A percentile compares a stretch with the other conserved stretches of the same genome.
These are phyloP conservation scores for Petrolisthes cinctipes DNA, from an alignment of 2,888 invertebrate species.

Conservation along the genomic window DNA sequence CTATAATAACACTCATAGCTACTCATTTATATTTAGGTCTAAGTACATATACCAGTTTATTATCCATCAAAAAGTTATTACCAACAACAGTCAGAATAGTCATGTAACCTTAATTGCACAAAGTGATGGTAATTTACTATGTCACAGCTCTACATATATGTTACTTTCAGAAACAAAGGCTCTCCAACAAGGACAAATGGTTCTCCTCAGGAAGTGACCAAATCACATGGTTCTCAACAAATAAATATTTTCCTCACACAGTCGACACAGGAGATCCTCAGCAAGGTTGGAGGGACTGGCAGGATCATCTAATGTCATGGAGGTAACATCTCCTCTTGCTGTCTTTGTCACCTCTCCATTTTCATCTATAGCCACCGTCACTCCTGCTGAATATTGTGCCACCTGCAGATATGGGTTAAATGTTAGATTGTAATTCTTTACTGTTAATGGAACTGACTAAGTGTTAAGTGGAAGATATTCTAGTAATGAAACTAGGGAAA, in stretches of 20 bases:
- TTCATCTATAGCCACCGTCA: constrained; percentile 42
- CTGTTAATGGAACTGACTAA: too few species aligned
- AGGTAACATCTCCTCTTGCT: constrained; percentile 35
- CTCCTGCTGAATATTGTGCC: not conserved
- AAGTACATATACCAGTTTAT: not conserved
- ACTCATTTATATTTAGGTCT: too few species aligned
- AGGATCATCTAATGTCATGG: constrained; percentile 21
- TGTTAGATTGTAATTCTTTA: too few species aligned
- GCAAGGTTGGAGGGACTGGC: not conserved
- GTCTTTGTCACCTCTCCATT: constrained; percentile 41
- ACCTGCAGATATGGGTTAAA: not conserved
- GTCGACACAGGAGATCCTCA: constrained; percentile 32
- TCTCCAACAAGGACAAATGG: too few species aligned
- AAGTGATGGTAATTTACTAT: too few species aligned
- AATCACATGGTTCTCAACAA: not conserved
- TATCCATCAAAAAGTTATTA: too few species aligned
- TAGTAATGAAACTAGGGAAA: not conserved
- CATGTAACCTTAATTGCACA: too few species aligned
- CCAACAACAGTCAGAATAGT: too few species aligned
- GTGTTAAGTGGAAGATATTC: not conserved
- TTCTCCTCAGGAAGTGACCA: not conserved
- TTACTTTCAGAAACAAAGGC: too few species aligned
- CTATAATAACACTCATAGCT: too few species aligned
- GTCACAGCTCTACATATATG: too few species aligned
- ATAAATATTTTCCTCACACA: constrained; percentile 21